Evolutionary conservation across 2,797 vertebrate genomes (phyloP), one percentile per base, ranked within the genome.

Genomic region (Taeniopygia guttata): DNA sequence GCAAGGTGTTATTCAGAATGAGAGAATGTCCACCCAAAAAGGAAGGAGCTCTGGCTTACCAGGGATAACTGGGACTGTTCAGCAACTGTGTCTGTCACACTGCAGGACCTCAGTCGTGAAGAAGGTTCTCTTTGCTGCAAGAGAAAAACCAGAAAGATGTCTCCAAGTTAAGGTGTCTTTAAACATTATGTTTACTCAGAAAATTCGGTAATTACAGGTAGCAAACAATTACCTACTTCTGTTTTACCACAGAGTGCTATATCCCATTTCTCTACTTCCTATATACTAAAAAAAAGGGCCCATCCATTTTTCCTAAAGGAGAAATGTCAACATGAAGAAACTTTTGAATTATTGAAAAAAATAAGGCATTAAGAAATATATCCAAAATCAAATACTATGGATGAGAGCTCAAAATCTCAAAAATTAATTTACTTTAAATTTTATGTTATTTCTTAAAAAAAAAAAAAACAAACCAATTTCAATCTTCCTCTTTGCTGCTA

Each of bases 81-180:
- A 15, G 98, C 98, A 17, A 99, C 99, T 1, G 98, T 95, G 63
- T 99, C 99, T 2, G 99, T 99, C 97, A 99, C 99, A 29, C 99
- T 99, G 96, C 98, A 99, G 46, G 99, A 99, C 82, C 99, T 98
- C 79, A 99, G 96, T 93, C 99, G 98, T 26, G 98, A 98, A 32
- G 99, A 98, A 25, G 99, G 98, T 90, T 99, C 99, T 96, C 98
- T 98, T 97, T 99, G 99, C 98, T 98, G 97, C 16, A 88, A 82
- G 70, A n/a, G 5, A 40, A 48, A 40, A 26, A 40, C 3, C 26
- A 18, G 25, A 68, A 82, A 52, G 48, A 48, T 6, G 14, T 17
- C 16, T 70, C 27, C 45, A 60, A 30, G 45, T 67, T 19, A 51
- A n/a, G 7, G 7, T 49, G 21, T 17, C 81, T 45, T 48, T 55